Evolutionary conservation across 2,797 vertebrate species (phyloP), one percentile per base, ranked within the genome.

Genomic region (Acropternis orthonyx): DNA sequence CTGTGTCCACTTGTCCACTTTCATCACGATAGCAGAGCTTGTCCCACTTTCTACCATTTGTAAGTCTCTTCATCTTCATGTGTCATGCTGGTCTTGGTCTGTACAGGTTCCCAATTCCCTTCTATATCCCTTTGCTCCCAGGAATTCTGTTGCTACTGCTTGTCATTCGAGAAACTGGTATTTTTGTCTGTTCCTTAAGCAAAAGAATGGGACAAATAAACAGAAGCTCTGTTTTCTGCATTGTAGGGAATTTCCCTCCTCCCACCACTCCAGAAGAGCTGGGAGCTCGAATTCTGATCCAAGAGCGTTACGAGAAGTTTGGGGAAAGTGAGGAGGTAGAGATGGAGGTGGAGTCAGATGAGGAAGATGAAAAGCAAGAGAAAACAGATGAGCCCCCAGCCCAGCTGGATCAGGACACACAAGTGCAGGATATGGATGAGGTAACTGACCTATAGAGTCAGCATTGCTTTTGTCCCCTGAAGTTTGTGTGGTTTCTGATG

Each of bases 351-450:
- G 99, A 99, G 92, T 99, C 99, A 62, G 99, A 99, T 61, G 99
- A 99, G 67, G 99, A 99, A 30, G 99, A 99, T 1, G 99, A 99
- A 68, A 98, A 99, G 26, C 98, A 98, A 44, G 95, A 97, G 52
- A 98, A 99, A 54, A 69, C 97, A 1, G 98, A 98, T 17, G 98
- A 98, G 73, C 96, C 98, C 3, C 97, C 98, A 27, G 96, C 98
- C 46, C 99, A 99, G 63, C 98, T 98, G 63, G 99, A 99, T 97
- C 99, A 99, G 96, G 99, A 99, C 94, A 99, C 99, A 23, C 99
- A 99, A 98, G 98, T 99, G 72, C 99, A 99, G 95, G 99, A 99
- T 92, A 99, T 99, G 99, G 99, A 99, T 56, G 99, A 99, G 98
- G 99, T 99, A 83, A 58, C 36, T 15, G 44, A 9, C 24, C 12